These are phyloP conservation scores for Hexactinellida sp. DNA, from an alignment of 37 sponge, comb jelly and placozoan species.

Conservation along the genomic window DNA sequence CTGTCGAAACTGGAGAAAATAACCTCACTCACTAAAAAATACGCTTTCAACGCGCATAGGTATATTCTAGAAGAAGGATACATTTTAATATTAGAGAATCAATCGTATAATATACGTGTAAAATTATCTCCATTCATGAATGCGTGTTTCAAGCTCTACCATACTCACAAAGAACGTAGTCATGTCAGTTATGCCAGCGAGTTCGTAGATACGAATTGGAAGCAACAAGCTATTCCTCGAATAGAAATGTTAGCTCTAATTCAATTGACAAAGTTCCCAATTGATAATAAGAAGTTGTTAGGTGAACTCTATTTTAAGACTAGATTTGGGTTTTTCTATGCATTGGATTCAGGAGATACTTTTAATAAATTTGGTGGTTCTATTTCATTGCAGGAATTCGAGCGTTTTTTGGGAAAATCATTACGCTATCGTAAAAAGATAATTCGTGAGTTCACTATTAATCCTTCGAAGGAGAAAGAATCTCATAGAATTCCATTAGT, in stretches of 20 bases:
- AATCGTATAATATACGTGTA: neutral
- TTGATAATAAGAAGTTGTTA: neutral
- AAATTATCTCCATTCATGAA: neutral
- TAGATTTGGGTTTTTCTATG: conserved; percentile 14
- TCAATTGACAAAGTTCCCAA: neutral
- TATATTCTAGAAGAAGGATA: neutral
- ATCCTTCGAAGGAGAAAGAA: neutral
- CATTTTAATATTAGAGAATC: neutral
- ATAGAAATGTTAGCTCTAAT: neutral
- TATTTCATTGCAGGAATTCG: neutral
- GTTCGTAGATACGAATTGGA: neutral
- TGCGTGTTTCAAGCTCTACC: neutral
- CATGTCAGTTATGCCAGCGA: neutral
- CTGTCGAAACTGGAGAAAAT: neutral
- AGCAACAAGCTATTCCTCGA: neutral
- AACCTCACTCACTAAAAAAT: neutral
- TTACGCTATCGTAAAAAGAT: neutral
- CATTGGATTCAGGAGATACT: neutral
- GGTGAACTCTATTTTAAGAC: neutral
- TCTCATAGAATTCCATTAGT: neutral
- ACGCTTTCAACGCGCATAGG: neutral
- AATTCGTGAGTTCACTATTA: neutral
- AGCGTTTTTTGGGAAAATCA: neutral
- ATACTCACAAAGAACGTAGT: neutral
- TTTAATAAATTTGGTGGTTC: neutral